Evolutionary conservation across 2,113 vertebrate genomes (phyloP), one percentile per base, ranked within the genome.

Genomic region (cattle (Bos taurus)): DNA sequence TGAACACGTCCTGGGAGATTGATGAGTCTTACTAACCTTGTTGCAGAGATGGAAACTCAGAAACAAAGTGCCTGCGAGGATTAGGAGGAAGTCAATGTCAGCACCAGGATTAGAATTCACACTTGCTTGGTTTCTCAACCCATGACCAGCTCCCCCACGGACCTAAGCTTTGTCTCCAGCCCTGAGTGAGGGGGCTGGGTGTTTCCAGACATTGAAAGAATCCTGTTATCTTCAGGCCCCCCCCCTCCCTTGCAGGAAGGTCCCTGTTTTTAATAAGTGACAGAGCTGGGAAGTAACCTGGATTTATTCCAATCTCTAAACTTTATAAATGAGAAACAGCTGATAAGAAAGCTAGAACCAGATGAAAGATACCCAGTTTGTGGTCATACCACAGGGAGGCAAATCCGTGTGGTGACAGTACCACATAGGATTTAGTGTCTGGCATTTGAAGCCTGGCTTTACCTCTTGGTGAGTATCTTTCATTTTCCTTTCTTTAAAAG

Each of bases 71-170:
- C 86, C 67, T 88, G 14, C 0, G 71, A 94, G 98, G 96, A 98
- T 97, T 95, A 97, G 54, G 95, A 96, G 95, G 96, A 98, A 98
- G 97, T 97, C 98, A 96, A 5, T 97, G 98, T 97, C 95, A 97
- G 91, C 98, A 96, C 82, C 59, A 78, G 98, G 96, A 97, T 98
- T 97, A 98, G 97, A 98, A 97, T 97, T 98, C 97, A 98, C 95
- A 96, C 94, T 98, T 97, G 94, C 93, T 94, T 97, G 97, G 78
- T 98, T 98, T 98, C 96, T 96, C 87, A 97, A 86, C 95, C 93
- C 85, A 91, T 0, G 26, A 91, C 60, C 95, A 95, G 86, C 95
- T 97, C 95, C 97, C 94, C 97, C 57, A 71, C 0, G 4, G 93
- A 87, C 95, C 90, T 30, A 43, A 93, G 88, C 77, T 97, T 97